Evolutionary conservation across 2,797 vertebrate species (phyloP).

Genomic region (Pseudochirops cupreus): DNA sequence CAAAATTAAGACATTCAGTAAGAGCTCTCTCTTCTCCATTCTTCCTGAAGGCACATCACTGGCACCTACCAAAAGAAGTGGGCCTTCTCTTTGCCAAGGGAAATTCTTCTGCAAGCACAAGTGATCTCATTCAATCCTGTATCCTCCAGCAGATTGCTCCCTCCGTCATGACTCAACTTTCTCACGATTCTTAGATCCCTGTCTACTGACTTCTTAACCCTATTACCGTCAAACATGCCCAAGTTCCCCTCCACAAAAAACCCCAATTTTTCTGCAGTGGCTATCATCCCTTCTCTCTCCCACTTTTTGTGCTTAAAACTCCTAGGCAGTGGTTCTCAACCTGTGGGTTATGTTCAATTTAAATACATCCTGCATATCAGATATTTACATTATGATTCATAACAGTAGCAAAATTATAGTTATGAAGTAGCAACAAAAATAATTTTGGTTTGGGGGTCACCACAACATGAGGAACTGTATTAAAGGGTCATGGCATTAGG

Average conservation of each 20-base stretch:
- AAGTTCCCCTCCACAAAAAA: background rate
- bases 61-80: background rate
- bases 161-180: background rate
- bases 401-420: no score
- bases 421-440: no score
- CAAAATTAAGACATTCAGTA: background rate
- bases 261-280: background rate
- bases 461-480: no score
- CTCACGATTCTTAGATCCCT: background rate
- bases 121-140: background rate
- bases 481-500: no score
- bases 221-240: background rate
- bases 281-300: background rate
- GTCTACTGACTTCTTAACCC: background rate
- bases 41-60: background rate
- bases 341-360: no score
- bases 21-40: background rate
- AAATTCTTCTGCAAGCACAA: background rate
- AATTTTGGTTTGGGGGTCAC: no score
- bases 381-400: no score
- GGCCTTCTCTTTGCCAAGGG: background rate
- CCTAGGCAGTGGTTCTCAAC: no score
- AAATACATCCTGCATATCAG: no score
- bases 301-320: background rate
- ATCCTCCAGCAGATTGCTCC: background rate